A percentile compares a stretch with the other conserved stretches of the same genome.
Evolutionary conservation across 2,888 invertebrate genomes (phyloP).

Genomic region (Trilocha varians): DNA sequence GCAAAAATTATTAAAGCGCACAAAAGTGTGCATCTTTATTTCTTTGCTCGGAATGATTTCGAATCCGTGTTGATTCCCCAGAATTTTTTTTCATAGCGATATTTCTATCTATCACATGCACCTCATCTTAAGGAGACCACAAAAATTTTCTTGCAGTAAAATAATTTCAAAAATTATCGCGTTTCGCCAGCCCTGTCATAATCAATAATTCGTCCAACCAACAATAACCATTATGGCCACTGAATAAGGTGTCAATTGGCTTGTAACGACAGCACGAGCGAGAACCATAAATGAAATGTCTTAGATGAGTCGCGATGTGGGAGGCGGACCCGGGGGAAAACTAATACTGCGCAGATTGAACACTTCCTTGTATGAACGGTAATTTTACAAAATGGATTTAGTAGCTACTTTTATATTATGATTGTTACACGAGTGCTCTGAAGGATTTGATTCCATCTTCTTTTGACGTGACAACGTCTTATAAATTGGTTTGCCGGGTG

Average conservation of each 20-base stretch:
- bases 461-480: too few species aligned
- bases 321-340: background rate
- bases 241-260: background rate
- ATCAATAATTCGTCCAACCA: background rate
- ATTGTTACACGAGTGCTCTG: too few species aligned
- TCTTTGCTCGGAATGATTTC: too few species aligned
- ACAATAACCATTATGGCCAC: background rate
- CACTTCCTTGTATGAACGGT: background rate
- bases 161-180: background rate
- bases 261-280: background rate
- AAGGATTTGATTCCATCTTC: too few species aligned
- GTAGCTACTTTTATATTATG: background rate
- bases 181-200: background rate
- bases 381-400: background rate
- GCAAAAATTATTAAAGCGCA: too few species aligned
- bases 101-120: too few species aligned
- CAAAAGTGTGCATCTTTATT: too few species aligned
- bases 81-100: too few species aligned
- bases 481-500: too few species aligned
- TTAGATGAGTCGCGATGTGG: background rate
- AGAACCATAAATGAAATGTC: background rate
- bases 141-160: too few species aligned
- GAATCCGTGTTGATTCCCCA: too few species aligned
- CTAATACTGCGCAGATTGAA: conserved; percentile 2
- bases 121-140: too few species aligned